Evolutionary conservation across 2,888 invertebrate species (phyloP).

Genomic region (Masnerella sp.): DNA sequence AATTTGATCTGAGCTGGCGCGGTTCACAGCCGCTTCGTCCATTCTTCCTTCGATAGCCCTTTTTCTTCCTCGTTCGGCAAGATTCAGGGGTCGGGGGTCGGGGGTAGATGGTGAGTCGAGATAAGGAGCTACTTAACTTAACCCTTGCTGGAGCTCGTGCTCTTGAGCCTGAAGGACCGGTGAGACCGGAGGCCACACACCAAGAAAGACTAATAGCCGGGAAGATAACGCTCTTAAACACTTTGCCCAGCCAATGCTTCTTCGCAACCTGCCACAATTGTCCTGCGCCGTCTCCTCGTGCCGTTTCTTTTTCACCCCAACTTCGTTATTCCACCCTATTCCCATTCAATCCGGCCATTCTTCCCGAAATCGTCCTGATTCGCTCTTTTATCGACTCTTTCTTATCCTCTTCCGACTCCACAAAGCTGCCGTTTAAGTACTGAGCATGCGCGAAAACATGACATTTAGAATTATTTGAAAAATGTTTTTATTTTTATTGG

Average conservation of each 20-base stretch:
- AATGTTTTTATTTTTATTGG: too few relatives aligned
- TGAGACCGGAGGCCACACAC: constrained; percentile 76
- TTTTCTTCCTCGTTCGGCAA: constrained; percentile 58
- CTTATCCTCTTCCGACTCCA: constrained; percentile 32
- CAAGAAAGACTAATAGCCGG: constrained; percentile 77
- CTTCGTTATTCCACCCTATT: constrained; percentile 55
- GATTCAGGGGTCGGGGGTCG: constrained; percentile 58
- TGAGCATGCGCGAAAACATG: too few relatives aligned
- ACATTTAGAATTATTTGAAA: too few relatives aligned
- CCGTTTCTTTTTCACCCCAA: constrained; percentile 52
- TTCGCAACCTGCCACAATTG: constrained; percentile 70
- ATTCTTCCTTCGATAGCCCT: constrained; percentile 55
- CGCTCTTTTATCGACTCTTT: constrained; percentile 28
- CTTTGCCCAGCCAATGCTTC: constrained; percentile 77
- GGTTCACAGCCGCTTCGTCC: constrained; percentile 41
- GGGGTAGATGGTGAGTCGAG: constrained; percentile 72
- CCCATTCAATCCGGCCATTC: neutral
- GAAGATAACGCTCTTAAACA: constrained; percentile 77
- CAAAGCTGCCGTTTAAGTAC: too few relatives aligned
- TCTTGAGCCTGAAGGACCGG: constrained; percentile 66
- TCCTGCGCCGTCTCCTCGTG: constrained; percentile 54
- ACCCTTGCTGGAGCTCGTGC: constrained; percentile 72
- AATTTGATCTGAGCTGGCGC: constrained; percentile 32
- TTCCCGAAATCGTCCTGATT: constrained; percentile 48
- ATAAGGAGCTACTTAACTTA: constrained; percentile 75